A percentile compares a stretch with the other conserved stretches of the same genome.
phyloP scores from a whole-genome alignment of 2,888 invertebrate genomes.

The Leptarthrus brevirostris region DNA sequence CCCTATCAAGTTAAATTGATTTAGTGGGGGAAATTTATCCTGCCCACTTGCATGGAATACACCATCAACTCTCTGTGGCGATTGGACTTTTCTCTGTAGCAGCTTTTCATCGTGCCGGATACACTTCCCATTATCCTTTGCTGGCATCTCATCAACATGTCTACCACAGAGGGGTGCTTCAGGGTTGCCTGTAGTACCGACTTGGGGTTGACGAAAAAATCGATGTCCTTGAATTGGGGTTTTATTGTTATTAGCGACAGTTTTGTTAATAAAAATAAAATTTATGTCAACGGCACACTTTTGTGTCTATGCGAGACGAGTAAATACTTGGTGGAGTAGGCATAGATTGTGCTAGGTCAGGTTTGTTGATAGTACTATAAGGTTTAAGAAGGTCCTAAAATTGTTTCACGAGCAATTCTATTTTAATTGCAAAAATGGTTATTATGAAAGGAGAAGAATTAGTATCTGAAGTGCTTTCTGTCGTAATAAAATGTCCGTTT shows the following conservation, averaged over 20 bases:
- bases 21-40: slow-evolving; percentile 54
- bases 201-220: slow-evolving; percentile 53
- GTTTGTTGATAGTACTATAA: slow-evolving; percentile 27
- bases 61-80: slow-evolving; percentile 25
- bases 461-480: too few species aligned
- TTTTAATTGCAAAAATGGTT: slow-evolving; percentile 21
- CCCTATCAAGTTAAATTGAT: slow-evolving; percentile 29
- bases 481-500: too few species aligned
- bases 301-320: slow-evolving; percentile 26
- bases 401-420: slow-evolving; percentile 16
- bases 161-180: slow-evolving; percentile 45
- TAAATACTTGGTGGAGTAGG: neutral
- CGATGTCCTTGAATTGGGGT: slow-evolving; percentile 59
- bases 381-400: too few species aligned
- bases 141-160: slow-evolving; percentile 44
- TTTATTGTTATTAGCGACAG: slow-evolving; percentile 59
- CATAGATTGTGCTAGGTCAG: slow-evolving; percentile 39
- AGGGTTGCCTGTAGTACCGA: slow-evolving; percentile 2
- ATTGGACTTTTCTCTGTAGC: slow-evolving; percentile 44
- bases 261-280: slow-evolving; percentile 59
- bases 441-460: too few species aligned
- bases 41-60: slow-evolving; percentile 52
- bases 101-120: slow-evolving; percentile 44
- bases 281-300: slow-evolving; percentile 58
- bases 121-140: slow-evolving; percentile 36